Evolutionary conservation across 2,113 vertebrate genomes (phyloP).

Genomic region (Alaudala cheleensis): DNA sequence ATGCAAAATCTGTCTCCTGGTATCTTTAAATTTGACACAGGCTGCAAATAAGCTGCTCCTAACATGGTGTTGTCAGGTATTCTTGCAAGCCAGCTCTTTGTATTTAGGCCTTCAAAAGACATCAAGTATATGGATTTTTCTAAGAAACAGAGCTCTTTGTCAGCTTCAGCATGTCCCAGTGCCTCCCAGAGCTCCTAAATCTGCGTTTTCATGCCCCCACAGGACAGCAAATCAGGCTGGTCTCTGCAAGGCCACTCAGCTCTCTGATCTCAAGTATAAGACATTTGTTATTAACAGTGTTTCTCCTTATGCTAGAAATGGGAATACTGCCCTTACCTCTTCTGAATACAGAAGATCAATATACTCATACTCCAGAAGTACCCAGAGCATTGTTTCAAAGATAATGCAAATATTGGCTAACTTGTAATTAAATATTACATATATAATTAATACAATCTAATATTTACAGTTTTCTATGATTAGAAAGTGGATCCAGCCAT

Average conservation of each 20-base stretch:
- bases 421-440: neutral
- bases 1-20: neutral
- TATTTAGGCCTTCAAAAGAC: neutral
- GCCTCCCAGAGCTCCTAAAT: neutral
- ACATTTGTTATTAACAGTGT: neutral
- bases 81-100: neutral
- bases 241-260: neutral
- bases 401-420: neutral
- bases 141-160: neutral
- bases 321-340: neutral
- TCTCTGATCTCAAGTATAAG: neutral
- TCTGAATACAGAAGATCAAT: neutral
- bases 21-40: neutral
- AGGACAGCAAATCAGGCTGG: neutral
- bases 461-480: neutral
- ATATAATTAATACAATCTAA: neutral
- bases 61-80: neutral
- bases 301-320: neutral
- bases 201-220: fast-evolving
- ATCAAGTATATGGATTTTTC: neutral
- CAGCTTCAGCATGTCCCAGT: neutral
- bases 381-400: neutral
- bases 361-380: neutral
- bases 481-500: neutral
- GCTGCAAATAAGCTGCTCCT: neutral